These are phyloP conservation scores for Myotis pilosus DNA, from an alignment of 2,797 vertebrate species.

Conservation along the genomic window DNA sequence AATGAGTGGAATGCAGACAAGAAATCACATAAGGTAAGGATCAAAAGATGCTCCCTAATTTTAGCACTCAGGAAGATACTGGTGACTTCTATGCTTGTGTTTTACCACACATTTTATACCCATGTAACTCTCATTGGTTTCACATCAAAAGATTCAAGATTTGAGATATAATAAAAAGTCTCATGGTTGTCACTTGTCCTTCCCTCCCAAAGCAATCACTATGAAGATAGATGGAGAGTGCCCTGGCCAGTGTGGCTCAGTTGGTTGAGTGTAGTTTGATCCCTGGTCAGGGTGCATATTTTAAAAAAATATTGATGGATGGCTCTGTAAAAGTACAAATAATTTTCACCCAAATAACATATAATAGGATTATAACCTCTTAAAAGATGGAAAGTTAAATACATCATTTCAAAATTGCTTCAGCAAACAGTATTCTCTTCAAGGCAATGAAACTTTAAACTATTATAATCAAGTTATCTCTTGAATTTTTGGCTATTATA, in stretches of 20 bases:
- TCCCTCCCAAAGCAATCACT: not conserved
- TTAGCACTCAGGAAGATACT: not conserved
- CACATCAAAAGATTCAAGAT: not conserved
- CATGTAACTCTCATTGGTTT: not conserved
- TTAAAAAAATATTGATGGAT: not conserved
- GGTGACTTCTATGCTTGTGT: not conserved
- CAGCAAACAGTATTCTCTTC: not conserved
- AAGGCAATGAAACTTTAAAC: not conserved
- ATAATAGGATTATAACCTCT: not conserved
- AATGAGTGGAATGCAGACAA: conserved; percentile 6
- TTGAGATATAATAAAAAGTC: not conserved
- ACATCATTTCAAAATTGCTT: conserved; percentile 13
- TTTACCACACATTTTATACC: not conserved
- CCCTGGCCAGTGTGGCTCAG: too few relatives aligned
- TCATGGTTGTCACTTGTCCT: not conserved
- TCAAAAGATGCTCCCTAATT: not conserved
- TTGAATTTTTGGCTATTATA: not conserved
- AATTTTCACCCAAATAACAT: not conserved
- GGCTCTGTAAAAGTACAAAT: not conserved
- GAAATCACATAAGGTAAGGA: not conserved
- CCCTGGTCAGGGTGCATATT: too few relatives aligned
- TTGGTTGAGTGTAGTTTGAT: too few relatives aligned
- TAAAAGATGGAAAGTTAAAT: conserved; percentile 49
- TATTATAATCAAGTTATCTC: not conserved
- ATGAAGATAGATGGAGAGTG: not conserved